Base-by-base conservation (phyloP, 2,888 invertebrate genomes). In the Rhingia rostrata region DNA sequence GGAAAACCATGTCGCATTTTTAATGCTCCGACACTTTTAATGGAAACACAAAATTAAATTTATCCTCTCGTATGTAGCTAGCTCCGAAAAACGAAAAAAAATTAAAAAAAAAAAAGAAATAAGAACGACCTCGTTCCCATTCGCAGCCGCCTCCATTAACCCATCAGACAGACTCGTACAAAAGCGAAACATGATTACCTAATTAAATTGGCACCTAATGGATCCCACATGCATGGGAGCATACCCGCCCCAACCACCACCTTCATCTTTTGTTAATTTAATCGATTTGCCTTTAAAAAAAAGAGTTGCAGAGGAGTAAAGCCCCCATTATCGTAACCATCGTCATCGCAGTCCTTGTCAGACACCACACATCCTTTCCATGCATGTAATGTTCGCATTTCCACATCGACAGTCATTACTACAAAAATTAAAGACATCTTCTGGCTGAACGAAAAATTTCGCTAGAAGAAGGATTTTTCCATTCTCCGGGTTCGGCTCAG, bases 171-270 rank as follows among this genome's bases (percentile, higher is more conserved):
- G 33, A n/a, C 39, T 45, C 10, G 35, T 61, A 67, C 41, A 63
- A 73, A 67, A 72, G 53, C 41, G 67, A 79, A 74, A 79, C 69
- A 84, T 51, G 64, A 64, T 74, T 84, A 84, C 83, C 79, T 83
- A 84, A 84, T 84, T 84, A 84, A 79, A 84, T 79, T 69, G 69
- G 47, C 74, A 79, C 53, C 79, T 69, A 64, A 74, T 79, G 74
- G 66, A 32, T 74, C 58, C 49, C 72, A 67, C 67, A 54, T 22
- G 54, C 37, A 49, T 30, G 49, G 47, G 41, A 10, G 12, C 14
- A 6, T 12, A 22, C 22, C 22, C 22, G 2, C 22, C 45, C 9
- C 10, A 30, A 12, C 32, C 10, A n/a, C 30, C 51, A 49, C 39
- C 66, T 22, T 56, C 56, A 41, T 35, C 61, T 53, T 67, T 69